Percentiles rank a stretch among this genome's conserved stretches.
phyloP scores from a whole-genome alignment of 2,113 vertebrate genomes.

The Trichechus manatus region DNA sequence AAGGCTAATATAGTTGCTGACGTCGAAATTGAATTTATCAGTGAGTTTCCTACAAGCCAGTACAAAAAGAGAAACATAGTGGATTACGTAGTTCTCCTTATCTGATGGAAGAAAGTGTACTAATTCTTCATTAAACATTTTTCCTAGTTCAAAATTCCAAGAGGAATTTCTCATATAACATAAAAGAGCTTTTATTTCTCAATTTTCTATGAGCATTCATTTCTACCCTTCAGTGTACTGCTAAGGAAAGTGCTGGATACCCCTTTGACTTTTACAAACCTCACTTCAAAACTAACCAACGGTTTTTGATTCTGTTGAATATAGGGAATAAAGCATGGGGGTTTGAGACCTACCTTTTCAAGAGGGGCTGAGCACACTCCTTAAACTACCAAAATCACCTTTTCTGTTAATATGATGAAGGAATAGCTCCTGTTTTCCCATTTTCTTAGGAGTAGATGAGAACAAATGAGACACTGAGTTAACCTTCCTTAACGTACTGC shows the following conservation, averaged over 20 bases:
- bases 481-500: not conserved
- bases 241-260: not conserved
- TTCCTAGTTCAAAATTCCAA: conserved; percentile 33
- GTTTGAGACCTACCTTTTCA: not conserved
- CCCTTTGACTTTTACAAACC: not conserved
- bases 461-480: not conserved
- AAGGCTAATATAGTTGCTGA: conserved; percentile 23
- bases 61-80: not conserved
- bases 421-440: not conserved
- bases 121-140: not conserved
- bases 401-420: not conserved
- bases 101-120: not conserved
- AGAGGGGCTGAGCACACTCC: not conserved
- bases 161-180: not conserved
- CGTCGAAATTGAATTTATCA: conserved; percentile 36
- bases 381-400: not conserved
- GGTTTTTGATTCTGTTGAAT: not conserved
- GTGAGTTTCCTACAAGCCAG: not conserved
- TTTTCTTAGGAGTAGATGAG: not conserved
- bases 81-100: not conserved
- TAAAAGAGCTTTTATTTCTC: not conserved
- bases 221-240: not conserved
- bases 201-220: conserved; percentile 9
- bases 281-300: not conserved
- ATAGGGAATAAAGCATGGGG: not conserved